These are phyloP conservation scores for Acholoe squamosa DNA, from an alignment of 2,888 invertebrate genomes.

Conservation along the genomic window DNA sequence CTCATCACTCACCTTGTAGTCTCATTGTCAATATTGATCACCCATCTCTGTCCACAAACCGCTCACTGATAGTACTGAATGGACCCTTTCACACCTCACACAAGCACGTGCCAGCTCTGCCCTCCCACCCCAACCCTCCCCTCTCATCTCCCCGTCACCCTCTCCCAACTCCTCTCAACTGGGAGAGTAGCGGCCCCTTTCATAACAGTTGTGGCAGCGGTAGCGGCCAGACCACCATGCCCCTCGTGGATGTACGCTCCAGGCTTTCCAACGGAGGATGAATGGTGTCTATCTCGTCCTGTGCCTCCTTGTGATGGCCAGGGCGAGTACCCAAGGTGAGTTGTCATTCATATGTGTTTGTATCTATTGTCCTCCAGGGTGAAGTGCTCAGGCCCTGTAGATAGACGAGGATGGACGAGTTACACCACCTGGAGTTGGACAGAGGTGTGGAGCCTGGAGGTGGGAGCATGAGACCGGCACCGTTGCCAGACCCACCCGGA, in stretches of 20 bases:
- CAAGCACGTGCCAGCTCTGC: too few relatives aligned
- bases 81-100: too few relatives aligned
- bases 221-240: constrained; percentile 5
- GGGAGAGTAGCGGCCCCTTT: too few relatives aligned
- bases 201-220: not conserved
- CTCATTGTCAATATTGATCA: too few relatives aligned
- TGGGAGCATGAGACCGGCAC: not conserved
- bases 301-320: constrained; percentile 7
- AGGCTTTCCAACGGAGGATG: not conserved
- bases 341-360: not conserved
- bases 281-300: not conserved
- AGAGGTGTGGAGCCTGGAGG: not conserved
- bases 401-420: not conserved
- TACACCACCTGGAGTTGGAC: not conserved
- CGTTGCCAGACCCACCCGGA: too few relatives aligned
- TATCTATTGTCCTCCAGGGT: not conserved
- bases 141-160: too few relatives aligned
- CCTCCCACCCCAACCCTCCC: too few relatives aligned
- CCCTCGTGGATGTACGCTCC: constrained; percentile 20
- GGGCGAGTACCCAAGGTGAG: constrained; percentile 8
- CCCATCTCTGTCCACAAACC: too few relatives aligned
- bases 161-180: too few relatives aligned
- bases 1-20: too few relatives aligned
- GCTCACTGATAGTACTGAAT: too few relatives aligned
- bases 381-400: not conserved